These are phyloP conservation scores for Sarcophaga peregrina DNA, from an alignment of 1,140 invertebrate species.

Conservation along the genomic window DNA sequence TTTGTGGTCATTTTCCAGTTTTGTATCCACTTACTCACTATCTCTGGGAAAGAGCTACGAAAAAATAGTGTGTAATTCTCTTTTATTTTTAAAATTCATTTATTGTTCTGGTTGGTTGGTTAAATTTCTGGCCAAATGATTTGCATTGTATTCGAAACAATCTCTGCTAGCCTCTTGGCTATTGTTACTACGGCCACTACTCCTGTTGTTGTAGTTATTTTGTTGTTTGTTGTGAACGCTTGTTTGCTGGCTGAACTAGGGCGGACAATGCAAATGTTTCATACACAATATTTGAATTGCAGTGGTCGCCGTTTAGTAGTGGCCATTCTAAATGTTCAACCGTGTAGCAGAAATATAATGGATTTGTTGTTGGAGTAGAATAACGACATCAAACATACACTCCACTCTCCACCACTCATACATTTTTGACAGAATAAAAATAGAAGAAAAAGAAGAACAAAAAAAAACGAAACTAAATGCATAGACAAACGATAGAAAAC, in stretches of 20 bases:
- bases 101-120: not conserved
- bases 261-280: not conserved
- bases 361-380: too few relatives aligned
- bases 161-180: not conserved
- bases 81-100: not conserved
- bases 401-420: too few relatives aligned
- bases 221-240: not conserved
- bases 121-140: slow-evolving; percentile 1
- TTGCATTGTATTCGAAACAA: slow-evolving; percentile 1
- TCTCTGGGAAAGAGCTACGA: not conserved
- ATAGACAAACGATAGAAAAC: too few relatives aligned
- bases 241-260: not conserved
- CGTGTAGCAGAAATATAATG: too few relatives aligned
- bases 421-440: too few relatives aligned
- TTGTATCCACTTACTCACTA: not conserved
- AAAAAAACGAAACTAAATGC: too few relatives aligned
- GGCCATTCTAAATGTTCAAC: not conserved
- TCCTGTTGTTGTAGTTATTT: not conserved
- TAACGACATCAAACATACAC: too few relatives aligned
- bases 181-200: not conserved
- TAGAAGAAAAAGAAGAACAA: too few relatives aligned
- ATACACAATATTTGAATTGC: not conserved
- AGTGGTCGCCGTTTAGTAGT: not conserved
- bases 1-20: too few relatives aligned
- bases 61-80: not conserved